A percentile compares a stretch with the other conserved stretches of the same genome.
Evolutionary conservation across 2,113 vertebrate species (phyloP).

Genomic region (Spea multiplicata): DNA sequence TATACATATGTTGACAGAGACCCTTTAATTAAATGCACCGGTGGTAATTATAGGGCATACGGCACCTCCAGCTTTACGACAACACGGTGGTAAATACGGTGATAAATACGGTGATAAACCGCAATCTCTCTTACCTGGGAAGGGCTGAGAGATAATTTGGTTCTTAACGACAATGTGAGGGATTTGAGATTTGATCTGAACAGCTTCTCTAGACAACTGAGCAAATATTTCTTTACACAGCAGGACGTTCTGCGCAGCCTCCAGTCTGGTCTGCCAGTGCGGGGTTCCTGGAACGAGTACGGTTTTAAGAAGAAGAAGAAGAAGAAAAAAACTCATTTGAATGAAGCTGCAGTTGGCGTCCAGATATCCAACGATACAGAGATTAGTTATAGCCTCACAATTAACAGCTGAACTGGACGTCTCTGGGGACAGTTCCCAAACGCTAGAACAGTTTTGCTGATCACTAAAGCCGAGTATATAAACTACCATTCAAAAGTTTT

Average conservation of each 20-base stretch:
- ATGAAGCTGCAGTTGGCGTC: neutral
- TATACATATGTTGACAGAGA: no score
- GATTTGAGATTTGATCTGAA: slow-evolving; percentile 97
- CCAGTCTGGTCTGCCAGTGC: slow-evolving; percentile 89
- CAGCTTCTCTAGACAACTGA: slow-evolving; percentile 93
- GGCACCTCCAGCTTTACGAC: no score
- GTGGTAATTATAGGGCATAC: no score
- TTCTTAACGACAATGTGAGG: slow-evolving; percentile 99
- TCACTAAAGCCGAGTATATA: no score
- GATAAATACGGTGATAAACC: no score
- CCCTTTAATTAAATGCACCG: no score
- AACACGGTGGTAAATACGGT: no score
- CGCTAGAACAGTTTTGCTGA: no score
- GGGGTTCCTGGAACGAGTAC: slow-evolving; percentile 74
- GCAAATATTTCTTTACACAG: slow-evolving; percentile 98
- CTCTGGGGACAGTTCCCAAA: no score
- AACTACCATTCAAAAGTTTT: no score
- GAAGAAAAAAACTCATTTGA: neutral
- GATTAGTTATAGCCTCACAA: no score
- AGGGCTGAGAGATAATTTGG: slow-evolving; percentile 96
- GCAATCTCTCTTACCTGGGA: slow-evolving; percentile 76
- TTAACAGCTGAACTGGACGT: no score
- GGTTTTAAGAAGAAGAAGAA: neutral
- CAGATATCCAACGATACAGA: neutral
- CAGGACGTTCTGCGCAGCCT: slow-evolving; percentile 92